A percentile compares a stretch with the other conserved stretches of the same genome.
phyloP scores from a whole-genome alignment of 2,113 vertebrate genomes.

The Cottus gobio region DNA sequence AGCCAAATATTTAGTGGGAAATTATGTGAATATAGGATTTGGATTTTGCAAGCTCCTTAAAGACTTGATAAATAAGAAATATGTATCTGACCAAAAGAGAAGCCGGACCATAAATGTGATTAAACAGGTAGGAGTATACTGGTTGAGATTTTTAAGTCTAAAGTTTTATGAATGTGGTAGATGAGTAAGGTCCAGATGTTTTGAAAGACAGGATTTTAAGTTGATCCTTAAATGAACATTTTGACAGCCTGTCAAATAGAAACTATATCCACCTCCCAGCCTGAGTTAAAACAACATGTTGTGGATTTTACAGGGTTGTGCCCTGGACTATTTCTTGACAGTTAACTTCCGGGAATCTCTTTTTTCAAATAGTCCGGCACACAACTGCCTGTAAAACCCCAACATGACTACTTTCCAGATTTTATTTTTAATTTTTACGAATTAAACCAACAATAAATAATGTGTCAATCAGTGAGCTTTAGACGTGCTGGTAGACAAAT shows the following conservation, averaged over 20 bases:
- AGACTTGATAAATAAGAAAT: neutral
- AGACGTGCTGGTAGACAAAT: too few species aligned
- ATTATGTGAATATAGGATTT: neutral
- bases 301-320: neutral
- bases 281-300: neutral
- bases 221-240: neutral
- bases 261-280: neutral
- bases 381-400: neutral
- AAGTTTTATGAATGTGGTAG: neutral
- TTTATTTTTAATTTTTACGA: too few species aligned
- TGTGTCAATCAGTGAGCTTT: neutral
- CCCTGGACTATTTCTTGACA: neutral
- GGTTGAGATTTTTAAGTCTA: neutral
- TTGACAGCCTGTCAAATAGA: neutral
- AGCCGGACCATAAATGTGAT: neutral
- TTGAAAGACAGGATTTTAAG: neutral
- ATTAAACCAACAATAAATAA: conserved; percentile 2
- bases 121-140: neutral
- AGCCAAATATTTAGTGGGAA: neutral
- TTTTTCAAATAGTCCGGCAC: neutral
- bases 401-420: neutral
- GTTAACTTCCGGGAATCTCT: neutral
- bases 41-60: neutral
- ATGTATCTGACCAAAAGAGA: neutral
- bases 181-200: neutral